phyloP scores from a whole-genome alignment of 1,140 invertebrate genomes.

The Aradophagus sp. region DNA sequence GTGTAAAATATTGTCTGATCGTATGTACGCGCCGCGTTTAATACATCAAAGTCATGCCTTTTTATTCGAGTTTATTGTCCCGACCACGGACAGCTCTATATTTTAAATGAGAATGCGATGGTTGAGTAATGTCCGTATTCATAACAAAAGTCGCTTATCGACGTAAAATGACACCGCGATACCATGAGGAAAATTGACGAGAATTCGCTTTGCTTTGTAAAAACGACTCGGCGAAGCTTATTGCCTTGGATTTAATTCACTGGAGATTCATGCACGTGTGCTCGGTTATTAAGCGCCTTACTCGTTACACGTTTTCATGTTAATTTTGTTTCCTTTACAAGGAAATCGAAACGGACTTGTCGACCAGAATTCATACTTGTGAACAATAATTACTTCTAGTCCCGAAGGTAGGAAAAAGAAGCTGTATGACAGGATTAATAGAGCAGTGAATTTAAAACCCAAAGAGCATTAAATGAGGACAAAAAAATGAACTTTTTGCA shows the following conservation, averaged over 20 bases:
- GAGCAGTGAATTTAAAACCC: too few relatives aligned
- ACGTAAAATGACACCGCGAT: slow-evolving; percentile 38
- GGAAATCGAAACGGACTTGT: too few relatives aligned
- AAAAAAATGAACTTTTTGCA: too few relatives aligned
- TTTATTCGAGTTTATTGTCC: slow-evolving; percentile 30
- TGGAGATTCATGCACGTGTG: slow-evolving; percentile 20
- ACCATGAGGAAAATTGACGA: slow-evolving; percentile 30
- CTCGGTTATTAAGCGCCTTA: too few relatives aligned
- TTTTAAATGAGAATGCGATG: slow-evolving; percentile 37
- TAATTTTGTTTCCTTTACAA: too few relatives aligned
- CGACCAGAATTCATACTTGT: too few relatives aligned
- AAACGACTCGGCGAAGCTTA: slow-evolving; percentile 29
- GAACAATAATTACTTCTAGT: too few relatives aligned
- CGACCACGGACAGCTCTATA: slow-evolving; percentile 29
- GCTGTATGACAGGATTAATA: too few relatives aligned
- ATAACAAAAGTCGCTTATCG: slow-evolving; percentile 38
- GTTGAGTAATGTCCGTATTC: slow-evolving; percentile 35
- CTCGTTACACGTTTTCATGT: too few relatives aligned
- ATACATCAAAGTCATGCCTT: slow-evolving; percentile 35
- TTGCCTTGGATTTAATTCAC: slow-evolving; percentile 43
- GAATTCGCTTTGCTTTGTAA: slow-evolving; percentile 31
- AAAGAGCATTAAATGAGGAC: too few relatives aligned
- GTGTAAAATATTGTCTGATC: slow-evolving; percentile 30
- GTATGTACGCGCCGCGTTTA: slow-evolving; percentile 11
- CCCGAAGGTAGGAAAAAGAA: too few relatives aligned